Percentiles rank a stretch among this genome's conserved stretches.
Evolutionary conservation across 2,113 vertebrate species (phyloP).

Genomic region (Dipodomys stephensi): DNA sequence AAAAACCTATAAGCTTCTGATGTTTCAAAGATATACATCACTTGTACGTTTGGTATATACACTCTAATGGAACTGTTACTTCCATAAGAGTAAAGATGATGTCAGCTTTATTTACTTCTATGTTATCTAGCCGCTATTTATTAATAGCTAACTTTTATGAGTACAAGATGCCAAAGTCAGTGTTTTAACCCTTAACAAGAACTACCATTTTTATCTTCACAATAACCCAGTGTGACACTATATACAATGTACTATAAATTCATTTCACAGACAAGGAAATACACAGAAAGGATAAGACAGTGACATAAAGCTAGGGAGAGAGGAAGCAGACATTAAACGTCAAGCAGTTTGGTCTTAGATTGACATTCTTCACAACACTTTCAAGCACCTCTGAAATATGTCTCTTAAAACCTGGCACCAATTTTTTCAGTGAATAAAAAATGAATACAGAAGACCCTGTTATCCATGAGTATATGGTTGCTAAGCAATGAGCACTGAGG

Average conservation of each 20-base stretch:
- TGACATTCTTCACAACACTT: neutral
- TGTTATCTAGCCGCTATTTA: neutral
- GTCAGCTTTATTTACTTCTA: neutral
- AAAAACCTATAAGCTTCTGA: neutral
- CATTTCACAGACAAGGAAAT: slow-evolving; percentile 60
- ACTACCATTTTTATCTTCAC: neutral
- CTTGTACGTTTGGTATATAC: neutral
- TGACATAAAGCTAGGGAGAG: neutral
- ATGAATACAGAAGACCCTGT: neutral
- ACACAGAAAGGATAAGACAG: neutral
- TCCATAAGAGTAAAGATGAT: neutral
- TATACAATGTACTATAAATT: neutral
- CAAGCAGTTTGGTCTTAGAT: neutral
- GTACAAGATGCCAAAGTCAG: neutral
- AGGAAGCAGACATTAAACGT: neutral
- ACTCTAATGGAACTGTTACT: neutral
- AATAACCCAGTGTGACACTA: neutral
- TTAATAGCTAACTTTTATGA: slow-evolving; percentile 1
- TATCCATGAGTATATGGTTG: too few relatives aligned
- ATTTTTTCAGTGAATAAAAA: slow-evolving; percentile 15
- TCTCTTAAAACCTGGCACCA: neutral
- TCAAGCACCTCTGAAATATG: neutral
- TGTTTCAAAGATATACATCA: neutral
- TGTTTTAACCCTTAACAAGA: neutral
- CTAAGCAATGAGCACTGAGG: too few relatives aligned